A percentile compares a stretch with the other conserved stretches of the same genome.
phyloP scores from a whole-genome alignment of 2,888 invertebrate genomes.

The Calliopum simillimum region DNA sequence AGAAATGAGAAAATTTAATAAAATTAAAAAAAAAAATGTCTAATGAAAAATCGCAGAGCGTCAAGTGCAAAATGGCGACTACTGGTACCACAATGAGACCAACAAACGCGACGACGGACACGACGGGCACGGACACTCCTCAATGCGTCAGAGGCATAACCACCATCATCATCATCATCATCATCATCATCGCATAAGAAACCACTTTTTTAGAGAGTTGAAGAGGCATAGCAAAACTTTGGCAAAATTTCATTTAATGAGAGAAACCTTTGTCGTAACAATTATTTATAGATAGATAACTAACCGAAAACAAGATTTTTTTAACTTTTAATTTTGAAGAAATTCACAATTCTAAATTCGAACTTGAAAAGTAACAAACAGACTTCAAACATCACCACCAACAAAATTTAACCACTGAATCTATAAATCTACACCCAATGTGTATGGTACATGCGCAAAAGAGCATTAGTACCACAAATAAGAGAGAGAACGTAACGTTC shows the following conservation, averaged over 20 bases:
- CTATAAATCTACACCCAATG: too few species aligned
- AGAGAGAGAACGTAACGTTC: too few species aligned
- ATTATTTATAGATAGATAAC: too few species aligned
- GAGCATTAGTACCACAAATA: too few species aligned
- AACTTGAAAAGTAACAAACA: too few species aligned
- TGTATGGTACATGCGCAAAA: too few species aligned
- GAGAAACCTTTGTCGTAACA: too few species aligned
- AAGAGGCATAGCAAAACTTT: not conserved
- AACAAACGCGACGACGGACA: constrained; percentile 70
- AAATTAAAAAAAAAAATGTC: constrained; percentile 4
- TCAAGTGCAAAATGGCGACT: constrained; percentile 31
- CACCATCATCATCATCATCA: constrained; percentile 29
- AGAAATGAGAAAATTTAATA: not conserved
- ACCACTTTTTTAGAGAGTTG: constrained; percentile 28
- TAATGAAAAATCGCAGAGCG: not conserved
- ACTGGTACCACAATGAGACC: constrained; percentile 4
- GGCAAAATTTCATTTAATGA: too few species aligned
- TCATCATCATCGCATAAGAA: constrained; percentile 33
- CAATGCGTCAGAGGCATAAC: constrained; percentile 70
- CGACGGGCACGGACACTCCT: constrained; percentile 70
- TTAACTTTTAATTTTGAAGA: too few species aligned
- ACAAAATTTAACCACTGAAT: constrained; percentile 24
- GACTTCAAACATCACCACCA: too few species aligned
- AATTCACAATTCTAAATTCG: too few species aligned
- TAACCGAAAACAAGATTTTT: too few species aligned